Conservation (phyloP, 53 echinoderm and acorn worm genomes). For the Henricia sp. region DNA sequence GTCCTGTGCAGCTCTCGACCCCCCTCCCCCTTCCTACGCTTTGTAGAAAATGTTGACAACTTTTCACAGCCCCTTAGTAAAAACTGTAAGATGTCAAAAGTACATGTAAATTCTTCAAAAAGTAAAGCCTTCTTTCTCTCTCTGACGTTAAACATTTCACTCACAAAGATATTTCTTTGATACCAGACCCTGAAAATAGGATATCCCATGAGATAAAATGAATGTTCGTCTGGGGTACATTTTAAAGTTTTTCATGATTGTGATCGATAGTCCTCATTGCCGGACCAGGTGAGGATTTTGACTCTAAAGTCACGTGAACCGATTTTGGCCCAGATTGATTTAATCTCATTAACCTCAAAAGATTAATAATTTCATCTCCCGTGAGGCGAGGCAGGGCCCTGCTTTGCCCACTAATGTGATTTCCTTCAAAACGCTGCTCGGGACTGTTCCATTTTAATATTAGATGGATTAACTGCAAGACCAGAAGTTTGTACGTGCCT, state of each 20-base stretch:
- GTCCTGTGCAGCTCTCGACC: no score
- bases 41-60: no score
- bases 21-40: no score
- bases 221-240: no score
- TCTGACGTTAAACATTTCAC: no score
- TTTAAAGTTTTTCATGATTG: no score
- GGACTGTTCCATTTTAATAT: slow-evolving; percentile 31
- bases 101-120: no score
- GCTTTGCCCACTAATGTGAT: background rate
- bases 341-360: slow-evolving; percentile 59
- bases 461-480: slow-evolving; percentile 29
- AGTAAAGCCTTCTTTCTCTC: no score
- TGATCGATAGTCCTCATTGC: background rate
- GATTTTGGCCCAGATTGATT: slow-evolving; percentile 58
- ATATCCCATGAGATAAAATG: background rate
- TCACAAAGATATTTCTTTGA: no score
- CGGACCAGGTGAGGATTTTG: background rate
- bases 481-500: slow-evolving; percentile 22
- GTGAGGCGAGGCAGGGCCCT: slow-evolving; percentile 4
- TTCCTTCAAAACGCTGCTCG: background rate
- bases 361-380: slow-evolving; percentile 35
- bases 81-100: no score
- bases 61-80: no score
- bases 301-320: slow-evolving; percentile 24
- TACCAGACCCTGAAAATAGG: no score